A percentile compares a stretch with the other conserved stretches of the same genome.
phyloP scores from a whole-genome alignment of 92 coral and sea anemone species.

The Heteractis magnifica region DNA sequence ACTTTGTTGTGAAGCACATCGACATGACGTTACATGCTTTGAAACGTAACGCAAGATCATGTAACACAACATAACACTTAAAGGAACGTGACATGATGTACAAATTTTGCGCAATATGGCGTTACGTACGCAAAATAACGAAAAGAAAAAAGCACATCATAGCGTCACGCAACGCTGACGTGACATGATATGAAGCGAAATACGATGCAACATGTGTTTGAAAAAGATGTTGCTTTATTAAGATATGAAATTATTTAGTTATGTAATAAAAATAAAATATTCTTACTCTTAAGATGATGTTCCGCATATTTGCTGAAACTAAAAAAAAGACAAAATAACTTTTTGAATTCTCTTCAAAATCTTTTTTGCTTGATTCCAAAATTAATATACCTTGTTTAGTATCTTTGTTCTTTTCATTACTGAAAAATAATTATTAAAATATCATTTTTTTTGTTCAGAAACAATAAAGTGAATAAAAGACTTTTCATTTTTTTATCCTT shows the following conservation, averaged over 20 bases:
- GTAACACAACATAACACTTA: background rate
- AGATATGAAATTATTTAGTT: no score
- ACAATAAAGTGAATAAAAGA: background rate
- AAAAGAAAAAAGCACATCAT: no score
- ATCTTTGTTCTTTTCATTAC: background rate
- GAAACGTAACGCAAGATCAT: background rate
- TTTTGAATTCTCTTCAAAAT: background rate
- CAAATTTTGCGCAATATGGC: no score
- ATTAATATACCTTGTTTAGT: background rate
- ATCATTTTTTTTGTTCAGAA: background rate
- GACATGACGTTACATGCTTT: no score
- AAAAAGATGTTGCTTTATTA: no score
- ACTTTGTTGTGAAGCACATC: no score
- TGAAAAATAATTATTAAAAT: background rate
- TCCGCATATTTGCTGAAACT: conserved; percentile 20
- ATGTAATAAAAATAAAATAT: background rate
- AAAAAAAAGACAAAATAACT: background rate
- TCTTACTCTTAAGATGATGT: conserved; percentile 20
- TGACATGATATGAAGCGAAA: no score
- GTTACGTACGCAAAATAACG: no score
- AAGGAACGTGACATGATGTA: no score
- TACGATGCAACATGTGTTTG: no score
- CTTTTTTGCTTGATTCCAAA: background rate
- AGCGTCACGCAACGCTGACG: no score
- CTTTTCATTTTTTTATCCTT: background rate